These are phyloP conservation scores for Oryzias javanicus DNA, from an alignment of 2,113 vertebrate species.

Conservation along the genomic window DNA sequence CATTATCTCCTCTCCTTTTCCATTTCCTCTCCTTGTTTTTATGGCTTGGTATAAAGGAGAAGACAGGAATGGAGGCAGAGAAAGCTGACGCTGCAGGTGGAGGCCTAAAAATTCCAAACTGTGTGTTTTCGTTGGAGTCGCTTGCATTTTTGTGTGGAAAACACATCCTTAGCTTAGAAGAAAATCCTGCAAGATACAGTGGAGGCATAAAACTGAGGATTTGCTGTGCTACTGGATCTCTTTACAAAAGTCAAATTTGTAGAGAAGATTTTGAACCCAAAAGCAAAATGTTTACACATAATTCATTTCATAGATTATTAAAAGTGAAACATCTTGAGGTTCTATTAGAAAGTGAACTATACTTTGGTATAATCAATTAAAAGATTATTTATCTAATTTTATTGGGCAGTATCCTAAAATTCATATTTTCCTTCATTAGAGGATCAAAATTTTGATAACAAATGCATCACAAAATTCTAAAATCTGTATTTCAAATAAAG, in stretches of 20 bases:
- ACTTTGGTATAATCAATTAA: too few relatives aligned
- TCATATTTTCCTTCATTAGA: too few relatives aligned
- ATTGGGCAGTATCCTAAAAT: too few relatives aligned
- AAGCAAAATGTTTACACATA: too few relatives aligned
- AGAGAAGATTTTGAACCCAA: too few relatives aligned
- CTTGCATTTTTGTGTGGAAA: conserved; percentile 22
- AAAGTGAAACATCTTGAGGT: too few relatives aligned
- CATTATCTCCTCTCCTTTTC: conserved; percentile 64
- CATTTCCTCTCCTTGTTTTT: conserved; percentile 60
- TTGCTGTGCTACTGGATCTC: neutral
- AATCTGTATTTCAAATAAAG: too few relatives aligned
- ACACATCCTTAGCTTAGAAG: conserved; percentile 8
- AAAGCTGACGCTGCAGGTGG: conserved; percentile 65
- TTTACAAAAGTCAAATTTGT: neutral
- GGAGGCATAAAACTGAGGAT: neutral
- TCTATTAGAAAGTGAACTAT: too few relatives aligned
- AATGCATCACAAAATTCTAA: too few relatives aligned
- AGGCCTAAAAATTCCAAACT: conserved; percentile 17
- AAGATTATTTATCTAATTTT: too few relatives aligned
- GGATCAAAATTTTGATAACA: too few relatives aligned
- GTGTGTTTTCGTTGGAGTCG: conserved; percentile 20
- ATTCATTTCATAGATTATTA: too few relatives aligned
- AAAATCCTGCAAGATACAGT: conserved; percentile 3
- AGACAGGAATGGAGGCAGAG: conserved; percentile 32
- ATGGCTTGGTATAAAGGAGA: conserved; percentile 49